Percentiles rank a stretch among this genome's conserved stretches.
Conservation (phyloP, 2,113 vertebrate genomes). For the Platichthys stellatus region DNA sequence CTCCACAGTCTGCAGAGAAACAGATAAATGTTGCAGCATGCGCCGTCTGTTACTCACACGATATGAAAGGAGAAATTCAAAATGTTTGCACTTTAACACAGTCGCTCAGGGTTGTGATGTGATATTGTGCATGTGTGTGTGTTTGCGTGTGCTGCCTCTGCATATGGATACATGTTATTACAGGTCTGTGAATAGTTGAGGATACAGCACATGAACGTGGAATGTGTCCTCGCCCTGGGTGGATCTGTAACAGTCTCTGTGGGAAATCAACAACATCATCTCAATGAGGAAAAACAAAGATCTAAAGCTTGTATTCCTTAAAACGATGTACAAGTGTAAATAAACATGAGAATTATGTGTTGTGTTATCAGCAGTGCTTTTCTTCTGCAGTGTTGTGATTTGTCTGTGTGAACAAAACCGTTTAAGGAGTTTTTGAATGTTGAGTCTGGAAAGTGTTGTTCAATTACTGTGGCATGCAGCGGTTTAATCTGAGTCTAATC, state of each 20-base stretch:
- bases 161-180: conserved; percentile 25
- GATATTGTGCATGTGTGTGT: background rate
- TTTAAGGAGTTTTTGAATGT: too few relatives aligned
- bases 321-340: background rate
- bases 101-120: background rate
- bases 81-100: background rate
- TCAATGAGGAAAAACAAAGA: background rate
- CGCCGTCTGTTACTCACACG: background rate
- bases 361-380: background rate
- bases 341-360: background rate
- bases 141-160: conserved; percentile 6
- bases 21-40: background rate
- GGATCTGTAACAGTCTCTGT: conserved; percentile 22
- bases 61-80: background rate
- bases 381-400: background rate
- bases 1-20: conserved; percentile 5
- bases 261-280: background rate
- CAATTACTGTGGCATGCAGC: conserved; percentile 27
- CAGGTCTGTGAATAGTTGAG: conserved; percentile 51
- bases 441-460: conserved; percentile 10
- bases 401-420: background rate
- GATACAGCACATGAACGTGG: conserved; percentile 47
- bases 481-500: conserved; percentile 62
- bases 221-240: conserved; percentile 60
- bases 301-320: background rate